Percentiles rank a stretch among this genome's conserved stretches.
Evolutionary conservation across 2,888 invertebrate genomes (phyloP).

Genomic region (Apamea anceps): DNA sequence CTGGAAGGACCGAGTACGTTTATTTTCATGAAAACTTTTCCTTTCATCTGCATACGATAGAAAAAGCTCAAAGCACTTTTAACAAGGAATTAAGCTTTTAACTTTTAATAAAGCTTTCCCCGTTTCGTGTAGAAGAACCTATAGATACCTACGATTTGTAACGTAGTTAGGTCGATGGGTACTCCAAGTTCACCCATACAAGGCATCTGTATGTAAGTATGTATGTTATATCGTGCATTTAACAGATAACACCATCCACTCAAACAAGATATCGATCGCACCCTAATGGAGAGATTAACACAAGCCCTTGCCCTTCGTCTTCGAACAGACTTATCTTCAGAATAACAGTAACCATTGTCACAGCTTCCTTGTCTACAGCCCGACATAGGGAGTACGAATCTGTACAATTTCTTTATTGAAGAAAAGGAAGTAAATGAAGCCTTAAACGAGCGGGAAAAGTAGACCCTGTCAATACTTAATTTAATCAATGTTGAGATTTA

Average conservation of each 20-base stretch:
- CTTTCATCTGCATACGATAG: neutral
- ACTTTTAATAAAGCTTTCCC: neutral
- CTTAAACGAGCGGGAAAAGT: neutral
- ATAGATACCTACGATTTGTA: neutral
- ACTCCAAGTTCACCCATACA: neutral
- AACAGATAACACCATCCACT: conserved; percentile 9
- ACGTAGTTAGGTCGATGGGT: too few relatives aligned
- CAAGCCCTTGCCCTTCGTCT: conserved; percentile 33
- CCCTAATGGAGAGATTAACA: conserved; percentile 35
- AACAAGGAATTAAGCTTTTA: conserved; percentile 1
- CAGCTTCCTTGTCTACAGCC: conserved; percentile 16
- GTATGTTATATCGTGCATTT: conserved; percentile 12
- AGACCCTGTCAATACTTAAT: neutral
- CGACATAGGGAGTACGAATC: neutral
- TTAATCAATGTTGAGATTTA: neutral
- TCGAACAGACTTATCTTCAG: conserved; percentile 29
- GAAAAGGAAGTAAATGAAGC: neutral
- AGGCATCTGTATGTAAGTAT: neutral
- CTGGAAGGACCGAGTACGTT: neutral
- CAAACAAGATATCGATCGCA: conserved; percentile 33
- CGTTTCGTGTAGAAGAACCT: neutral
- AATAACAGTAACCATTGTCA: conserved; percentile 20
- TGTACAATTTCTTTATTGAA: conserved; percentile 7
- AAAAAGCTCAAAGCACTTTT: conserved; percentile 25
- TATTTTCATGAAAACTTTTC: neutral